Evolutionary conservation across 2,888 invertebrate species (phyloP), one percentile per base, ranked within the genome.

Genomic region (Stictocephala bisonia): DNA sequence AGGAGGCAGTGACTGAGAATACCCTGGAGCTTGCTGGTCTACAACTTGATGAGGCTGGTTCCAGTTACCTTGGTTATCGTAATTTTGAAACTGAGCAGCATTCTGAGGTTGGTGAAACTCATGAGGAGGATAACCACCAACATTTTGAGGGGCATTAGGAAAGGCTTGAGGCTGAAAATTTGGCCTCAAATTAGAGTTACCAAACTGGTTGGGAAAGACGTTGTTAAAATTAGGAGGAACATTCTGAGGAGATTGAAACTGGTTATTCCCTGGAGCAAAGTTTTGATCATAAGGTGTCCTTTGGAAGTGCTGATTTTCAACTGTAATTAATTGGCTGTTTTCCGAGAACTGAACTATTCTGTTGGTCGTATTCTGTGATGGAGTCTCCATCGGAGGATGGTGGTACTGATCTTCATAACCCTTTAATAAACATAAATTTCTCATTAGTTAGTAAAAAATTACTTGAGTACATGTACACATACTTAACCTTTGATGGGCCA

Each of bases 291-390:
- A 64, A 13, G 20, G 15, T 44, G 40, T 40, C 7, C 64, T 40
- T 13, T 64, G 64, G 27, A 41, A 64, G 44, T 64, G 40, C 18
- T 40, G 64, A 18, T 64, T 64, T 27, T 64, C 64, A 20, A 64
- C 64, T 7, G 64, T 64, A 9, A 64, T 13, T 3, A 64, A 22
- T 27, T 64, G 64, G 1, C 41, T 24, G 18, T 24, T 64, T 27
- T 64, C 64, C 13, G 40, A 40, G 22, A 64, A 64, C 41, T 64
- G 64, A 1, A 64, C 64, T 6, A 44, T 64, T 15, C 64, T 18
- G 44, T 26, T 26, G 1, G 60, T 35, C 3, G 13, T 2, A 9
- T 15, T 44, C 26, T 13, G 64, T 6, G 24, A 18, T 2, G 24
- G 44, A 15, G 35, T 15, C 0, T 64, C 44, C 64, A 64, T 44